A percentile compares a stretch with the other conserved stretches of the same genome.
These are phyloP conservation scores for Sphyrna mokarran DNA, from an alignment of 2,113 vertebrate genomes.

Conservation along the genomic window DNA sequence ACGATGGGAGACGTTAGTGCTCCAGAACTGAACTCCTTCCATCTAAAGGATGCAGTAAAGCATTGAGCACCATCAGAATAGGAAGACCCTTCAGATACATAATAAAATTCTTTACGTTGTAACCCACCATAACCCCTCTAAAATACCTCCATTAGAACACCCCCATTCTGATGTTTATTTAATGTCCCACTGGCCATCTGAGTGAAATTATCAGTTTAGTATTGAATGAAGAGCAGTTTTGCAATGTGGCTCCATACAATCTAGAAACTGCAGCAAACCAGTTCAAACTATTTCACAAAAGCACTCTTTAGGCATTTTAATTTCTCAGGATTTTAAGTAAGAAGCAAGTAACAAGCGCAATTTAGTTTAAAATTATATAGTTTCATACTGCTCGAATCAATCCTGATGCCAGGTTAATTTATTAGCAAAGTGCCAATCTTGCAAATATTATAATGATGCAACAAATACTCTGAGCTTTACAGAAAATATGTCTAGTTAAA, in stretches of 20 bases:
- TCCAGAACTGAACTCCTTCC: background rate
- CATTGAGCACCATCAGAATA: background rate
- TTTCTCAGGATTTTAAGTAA: background rate
- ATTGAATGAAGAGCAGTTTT: background rate
- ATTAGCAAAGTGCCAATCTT: background rate
- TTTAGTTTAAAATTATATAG: background rate
- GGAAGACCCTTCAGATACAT: background rate
- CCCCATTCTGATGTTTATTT: background rate
- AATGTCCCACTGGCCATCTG: background rate
- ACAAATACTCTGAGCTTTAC: background rate
- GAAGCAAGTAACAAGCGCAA: background rate
- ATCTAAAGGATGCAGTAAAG: background rate
- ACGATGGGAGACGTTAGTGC: background rate
- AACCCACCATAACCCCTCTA: background rate
- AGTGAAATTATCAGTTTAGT: background rate
- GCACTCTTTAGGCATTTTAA: background rate
- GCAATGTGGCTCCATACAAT: background rate
- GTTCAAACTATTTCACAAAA: background rate
- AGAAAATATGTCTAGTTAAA: background rate
- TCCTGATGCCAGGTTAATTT: background rate
- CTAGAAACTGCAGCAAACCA: background rate
- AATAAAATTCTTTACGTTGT: background rate
- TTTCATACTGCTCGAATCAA: background rate
- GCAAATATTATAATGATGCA: background rate
- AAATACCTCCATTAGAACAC: background rate